These are phyloP conservation scores for Prenolepis imparis DNA, from an alignment of 2,888 invertebrate genomes.

Conservation along the genomic window DNA sequence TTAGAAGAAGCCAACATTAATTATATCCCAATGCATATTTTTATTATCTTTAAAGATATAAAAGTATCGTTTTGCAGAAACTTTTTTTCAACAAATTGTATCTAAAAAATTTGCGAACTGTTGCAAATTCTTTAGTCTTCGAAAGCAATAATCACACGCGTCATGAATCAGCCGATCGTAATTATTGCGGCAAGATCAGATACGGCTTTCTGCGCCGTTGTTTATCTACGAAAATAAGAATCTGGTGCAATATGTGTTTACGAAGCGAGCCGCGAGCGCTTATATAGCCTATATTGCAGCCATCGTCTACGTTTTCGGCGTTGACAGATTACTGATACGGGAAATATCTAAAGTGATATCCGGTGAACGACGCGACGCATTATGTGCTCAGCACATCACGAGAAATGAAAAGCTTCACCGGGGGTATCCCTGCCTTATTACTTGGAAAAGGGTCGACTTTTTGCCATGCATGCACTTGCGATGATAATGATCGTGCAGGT, in stretches of 20 bases:
- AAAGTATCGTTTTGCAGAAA: neutral
- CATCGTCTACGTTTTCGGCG: constrained; percentile 6
- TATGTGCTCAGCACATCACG: constrained; percentile 30
- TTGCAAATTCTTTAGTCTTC: constrained; percentile 55
- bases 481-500: constrained; percentile 75
- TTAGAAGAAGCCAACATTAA: neutral
- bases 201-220: constrained; percentile 59
- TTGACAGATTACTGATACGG: constrained; percentile 44
- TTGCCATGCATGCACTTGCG: constrained; percentile 72
- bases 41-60: neutral
- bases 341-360: constrained; percentile 26
- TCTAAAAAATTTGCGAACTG: constrained; percentile 5
- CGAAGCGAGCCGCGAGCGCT: constrained; percentile 37
- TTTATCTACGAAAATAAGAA: constrained; percentile 70
- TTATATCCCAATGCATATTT: neutral
- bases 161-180: constrained; percentile 70
- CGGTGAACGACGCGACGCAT: neutral
- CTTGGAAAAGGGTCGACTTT: constrained; percentile 73
- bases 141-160: constrained; percentile 48
- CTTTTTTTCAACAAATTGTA: neutral
- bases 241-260: constrained; percentile 69
- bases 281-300: constrained; percentile 38
- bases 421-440: constrained; percentile 49
- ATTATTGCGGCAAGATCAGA: constrained; percentile 72
- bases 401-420: constrained; percentile 32